phyloP scores from a whole-genome alignment of 1,140 invertebrate genomes.

The Colletes latitarsis region DNA sequence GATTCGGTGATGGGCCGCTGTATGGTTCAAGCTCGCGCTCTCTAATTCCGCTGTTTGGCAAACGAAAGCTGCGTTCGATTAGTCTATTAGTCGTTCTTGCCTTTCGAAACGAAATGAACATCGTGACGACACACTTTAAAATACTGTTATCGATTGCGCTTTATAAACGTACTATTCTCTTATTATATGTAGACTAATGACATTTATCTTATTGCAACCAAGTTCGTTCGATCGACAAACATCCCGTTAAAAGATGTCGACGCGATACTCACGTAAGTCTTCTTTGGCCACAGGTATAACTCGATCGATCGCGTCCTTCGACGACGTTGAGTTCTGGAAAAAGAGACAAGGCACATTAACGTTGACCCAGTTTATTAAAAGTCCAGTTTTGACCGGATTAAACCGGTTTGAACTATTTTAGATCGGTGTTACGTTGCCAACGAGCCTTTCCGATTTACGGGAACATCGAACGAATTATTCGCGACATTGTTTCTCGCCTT shows the following conservation, averaged over 20 bases:
- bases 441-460: not conserved
- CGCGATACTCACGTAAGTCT: constrained; percentile 77
- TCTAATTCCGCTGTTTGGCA: constrained; percentile 71
- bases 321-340: constrained; percentile 71
- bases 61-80: not conserved
- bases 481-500: constrained; percentile 37
- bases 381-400: not conserved
- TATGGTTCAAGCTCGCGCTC: constrained; percentile 74
- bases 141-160: no score
- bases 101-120: not conserved
- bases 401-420: not conserved
- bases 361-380: not conserved
- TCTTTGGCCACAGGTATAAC: constrained; percentile 70
- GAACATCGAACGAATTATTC: constrained; percentile 10
- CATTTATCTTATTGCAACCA: no score
- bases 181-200: no score
- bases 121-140: no score
- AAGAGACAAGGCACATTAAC: constrained; percentile 40
- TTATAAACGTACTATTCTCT: no score
- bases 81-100: not conserved
- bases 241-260: not conserved
- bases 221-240: no score
- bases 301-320: constrained; percentile 67
- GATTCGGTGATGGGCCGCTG: constrained; percentile 78
- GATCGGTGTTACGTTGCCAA: constrained; percentile 30